Base-by-base conservation (phyloP, 2,888 invertebrate genomes). In the Athalia circularis region DNA sequence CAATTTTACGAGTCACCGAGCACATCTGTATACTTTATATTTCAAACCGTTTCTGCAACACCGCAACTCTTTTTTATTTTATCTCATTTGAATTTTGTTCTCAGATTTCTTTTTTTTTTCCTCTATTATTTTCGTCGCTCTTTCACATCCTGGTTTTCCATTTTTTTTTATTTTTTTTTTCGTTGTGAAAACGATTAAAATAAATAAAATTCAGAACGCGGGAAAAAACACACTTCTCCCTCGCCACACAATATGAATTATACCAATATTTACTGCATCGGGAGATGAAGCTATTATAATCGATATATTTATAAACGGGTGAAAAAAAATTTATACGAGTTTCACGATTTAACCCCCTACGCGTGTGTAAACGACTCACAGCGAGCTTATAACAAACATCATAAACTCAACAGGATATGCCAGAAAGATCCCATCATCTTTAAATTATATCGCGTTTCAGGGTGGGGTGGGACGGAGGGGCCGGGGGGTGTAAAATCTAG, bases 331-430 rank as follows among this genome's bases (percentile, higher is more conserved):
- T 29, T 29, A 29, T 29, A 29, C 29, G 29, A 29, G 65, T 59
- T 61, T 50, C 13, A 50, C 3, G 50, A 9, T 57, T 75, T 62
- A 4, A 9, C 47, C 50, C 11, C 47, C 62, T 13, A 7, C n/a
- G 43, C 72, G 9, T 29, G 29, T 52, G 15, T 47, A 48, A 50
- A 13, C 45, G 7, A 45, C 15, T 57, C 59, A 7, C 15, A 29
- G 29, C n/a, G 47, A 7, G 43, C 59, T 6, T 6, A 47, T 47
- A 59, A 57, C 61, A 79, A 79, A 79, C 79, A 79, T 79, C 79
- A 75, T 79, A 79, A 79, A 79, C 79, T 67, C 76, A 15, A 48
- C n/a, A 76, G 65, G 67, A 79, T 77, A 79, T 13, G 76, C 47
- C 57, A 45, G 5, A 15, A 45, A 59, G 47, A 72, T 75, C 62